These are phyloP conservation scores for Megastigmus dorsalis DNA, from an alignment of 2,888 invertebrate species.

Conservation along the genomic window DNA sequence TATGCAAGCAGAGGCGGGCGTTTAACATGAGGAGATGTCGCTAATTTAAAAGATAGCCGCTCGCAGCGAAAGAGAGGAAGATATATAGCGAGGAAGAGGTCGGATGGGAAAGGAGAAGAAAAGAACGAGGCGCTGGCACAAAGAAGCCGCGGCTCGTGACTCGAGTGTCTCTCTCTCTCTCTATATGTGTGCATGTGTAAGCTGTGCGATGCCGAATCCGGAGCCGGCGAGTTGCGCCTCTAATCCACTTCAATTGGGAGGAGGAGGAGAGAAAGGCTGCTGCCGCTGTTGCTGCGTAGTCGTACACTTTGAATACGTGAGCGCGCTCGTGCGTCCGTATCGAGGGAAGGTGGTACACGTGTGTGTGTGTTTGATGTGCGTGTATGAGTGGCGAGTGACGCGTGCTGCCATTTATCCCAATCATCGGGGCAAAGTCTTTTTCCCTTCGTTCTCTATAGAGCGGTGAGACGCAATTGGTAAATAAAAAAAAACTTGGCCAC, in stretches of 20 bases:
- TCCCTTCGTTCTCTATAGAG: slow-evolving; percentile 61
- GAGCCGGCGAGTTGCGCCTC: slow-evolving; percentile 69
- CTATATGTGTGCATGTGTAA: no score
- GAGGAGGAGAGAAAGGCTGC: no score
- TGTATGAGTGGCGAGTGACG: slow-evolving; percentile 62
- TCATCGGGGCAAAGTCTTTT: slow-evolving; percentile 66
- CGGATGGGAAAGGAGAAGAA: no score
- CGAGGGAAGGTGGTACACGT: no score
- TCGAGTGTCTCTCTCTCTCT: no score
- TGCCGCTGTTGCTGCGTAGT: no score
- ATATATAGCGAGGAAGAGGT: neutral
- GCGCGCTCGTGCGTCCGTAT: no score
- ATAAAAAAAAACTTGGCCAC: slow-evolving; percentile 55
- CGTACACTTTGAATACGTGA: no score
- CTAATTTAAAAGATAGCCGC: slow-evolving; percentile 71
- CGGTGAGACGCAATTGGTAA: slow-evolving; percentile 33
- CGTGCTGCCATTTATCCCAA: slow-evolving; percentile 74
- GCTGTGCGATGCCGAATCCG: no score
- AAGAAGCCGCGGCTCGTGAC: slow-evolving; percentile 67
- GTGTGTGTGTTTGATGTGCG: no score
- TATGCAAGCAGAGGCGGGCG: slow-evolving; percentile 60
- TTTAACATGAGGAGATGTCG: slow-evolving; percentile 71
- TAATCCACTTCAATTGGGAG: slow-evolving; percentile 73
- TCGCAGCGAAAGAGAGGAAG: neutral
- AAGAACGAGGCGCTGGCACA: slow-evolving; percentile 65